Base-by-base conservation (phyloP, 2,888 invertebrate species). In the Dione juno region DNA sequence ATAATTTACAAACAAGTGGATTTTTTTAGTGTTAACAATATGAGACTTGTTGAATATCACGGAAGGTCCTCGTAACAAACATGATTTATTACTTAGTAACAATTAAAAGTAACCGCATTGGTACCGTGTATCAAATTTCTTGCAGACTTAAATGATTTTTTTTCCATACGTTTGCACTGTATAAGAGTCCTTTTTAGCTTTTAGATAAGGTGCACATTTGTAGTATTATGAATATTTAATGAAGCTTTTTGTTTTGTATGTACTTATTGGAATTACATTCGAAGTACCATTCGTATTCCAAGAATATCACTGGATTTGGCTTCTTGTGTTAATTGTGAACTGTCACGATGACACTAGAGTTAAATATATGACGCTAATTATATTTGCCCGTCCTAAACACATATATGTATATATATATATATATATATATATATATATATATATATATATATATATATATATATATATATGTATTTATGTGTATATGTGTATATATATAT, bases 261-360 rank as follows among this genome's bases (percentile, higher is more conserved):
- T 57, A 45, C 54, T 40, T 63, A 16, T 65, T 65, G 67, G 48
- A 58, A 45, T 58, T 68, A 71, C 65, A 52, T 58, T 67, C 65
- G 41, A 67, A 64, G 61, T 58, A 70, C 67, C 57, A 52, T 67
- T 66, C 54, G 67, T 68, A 69, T 76, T 73, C 76, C 54, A 21
- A 75, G 75, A 72, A 75, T 67, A 64, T 40, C 57, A 52, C 45
- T 65, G 11, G 53, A 73, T 72, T 74, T 70, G 53, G 67, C 67
- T 58, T 70, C 50, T 68, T 48, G 52, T 66, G 73, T 68, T 72
- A 72, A 73, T 72, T 70, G 45, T 59, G 69, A 28, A 43, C 48
- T 54, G 41, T 67, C 66, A 63, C 64, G 65, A 63, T 70, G 76
- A 64, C 73, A 73, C 58, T 73, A 54, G 59, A 21, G 35, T 71